Base-by-base conservation (phyloP, 2,113 vertebrate species). In the Anguilla rostrata region DNA sequence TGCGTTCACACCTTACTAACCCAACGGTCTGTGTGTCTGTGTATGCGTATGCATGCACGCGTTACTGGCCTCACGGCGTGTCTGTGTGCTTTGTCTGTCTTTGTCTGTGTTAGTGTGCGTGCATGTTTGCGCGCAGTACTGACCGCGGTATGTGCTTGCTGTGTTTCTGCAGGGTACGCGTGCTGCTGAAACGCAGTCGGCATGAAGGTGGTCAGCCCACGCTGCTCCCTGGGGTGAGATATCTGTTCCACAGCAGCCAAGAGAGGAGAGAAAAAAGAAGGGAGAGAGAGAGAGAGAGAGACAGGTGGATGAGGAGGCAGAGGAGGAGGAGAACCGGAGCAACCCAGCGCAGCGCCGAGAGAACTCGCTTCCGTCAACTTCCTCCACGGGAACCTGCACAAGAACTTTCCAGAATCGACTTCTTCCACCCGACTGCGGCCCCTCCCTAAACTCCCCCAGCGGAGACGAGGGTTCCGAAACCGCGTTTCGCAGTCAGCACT, bases 201-300 rank as follows among this genome's bases (percentile, higher is more conserved):
- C 88, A 88, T 93, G 90, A 94, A 90, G 92, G 91, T 90, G 91
- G 90, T 92, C 90, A 82, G 83, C 84, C 85, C 71, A 40, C 84
- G 40, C 89, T 89, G 88, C 88, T 94, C 88, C 88, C 92, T 90
- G 90, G 90, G 88, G 89, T 92, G 91, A 94, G 87, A 92, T 88
- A 90, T 90, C 89, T 86, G 86, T 90, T 92, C 88, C 88, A 84
- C 91, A 91, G 90, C 84, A 75, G 86, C 89, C 89, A 85, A 90
- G 85, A 91, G 89, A 90, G 87, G 85, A 87, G 78, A 85, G 89
- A 66, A 14, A 46, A 83, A 85, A 16, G 57, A 60, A 86, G 41
- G 22, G 81, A 39, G 56, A 0, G 43, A 87, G 56, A 34, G 83
- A 78, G n/a, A n/a, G n/a, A 84, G 57, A 39, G 41, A 63, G 60